Evolutionary conservation across 2,888 invertebrate species (phyloP).

Genomic region (Pachymerium ferrugineum): DNA sequence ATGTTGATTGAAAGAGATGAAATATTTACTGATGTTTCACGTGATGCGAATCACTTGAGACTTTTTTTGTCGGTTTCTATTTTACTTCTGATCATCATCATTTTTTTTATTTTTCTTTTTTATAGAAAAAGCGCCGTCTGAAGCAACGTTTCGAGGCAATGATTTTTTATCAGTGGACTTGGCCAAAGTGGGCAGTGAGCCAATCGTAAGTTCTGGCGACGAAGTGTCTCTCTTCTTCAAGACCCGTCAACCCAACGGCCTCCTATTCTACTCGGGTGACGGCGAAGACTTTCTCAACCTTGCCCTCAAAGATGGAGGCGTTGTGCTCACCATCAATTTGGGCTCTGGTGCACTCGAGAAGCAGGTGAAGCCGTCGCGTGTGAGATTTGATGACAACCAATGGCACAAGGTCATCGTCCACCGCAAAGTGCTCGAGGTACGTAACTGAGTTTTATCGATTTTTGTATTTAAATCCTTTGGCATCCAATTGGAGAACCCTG

Average conservation of each 20-base stretch:
- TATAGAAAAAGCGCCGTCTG: constrained; percentile 85
- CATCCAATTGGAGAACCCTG: neutral
- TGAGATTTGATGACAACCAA: constrained; percentile 90
- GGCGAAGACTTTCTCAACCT: constrained; percentile 83
- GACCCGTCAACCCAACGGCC: constrained; percentile 80
- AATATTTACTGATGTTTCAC: no score
- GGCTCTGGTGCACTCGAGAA: constrained; percentile 51
- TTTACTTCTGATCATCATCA: no score
- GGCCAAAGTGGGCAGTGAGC: constrained; percentile 76
- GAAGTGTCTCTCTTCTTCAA: constrained; percentile 86
- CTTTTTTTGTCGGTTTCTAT: no score
- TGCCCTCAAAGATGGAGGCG: constrained; percentile 80
- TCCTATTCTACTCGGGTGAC: constrained; percentile 88
- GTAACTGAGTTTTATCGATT: no score
- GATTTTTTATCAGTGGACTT: constrained; percentile 89
- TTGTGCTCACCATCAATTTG: constrained; percentile 80
- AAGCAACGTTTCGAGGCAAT: constrained; percentile 85
- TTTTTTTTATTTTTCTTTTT: no score
- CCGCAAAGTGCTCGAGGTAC: constrained; percentile 83
- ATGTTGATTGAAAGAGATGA: no score
- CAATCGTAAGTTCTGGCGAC: constrained; percentile 84
- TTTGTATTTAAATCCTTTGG: neutral
- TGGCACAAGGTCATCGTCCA: constrained; percentile 92
- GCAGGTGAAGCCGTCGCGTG: constrained; percentile 71
- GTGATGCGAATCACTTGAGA: no score